phyloP scores from a whole-genome alignment of 2,113 vertebrate genomes.

The Saguinus midas region DNA sequence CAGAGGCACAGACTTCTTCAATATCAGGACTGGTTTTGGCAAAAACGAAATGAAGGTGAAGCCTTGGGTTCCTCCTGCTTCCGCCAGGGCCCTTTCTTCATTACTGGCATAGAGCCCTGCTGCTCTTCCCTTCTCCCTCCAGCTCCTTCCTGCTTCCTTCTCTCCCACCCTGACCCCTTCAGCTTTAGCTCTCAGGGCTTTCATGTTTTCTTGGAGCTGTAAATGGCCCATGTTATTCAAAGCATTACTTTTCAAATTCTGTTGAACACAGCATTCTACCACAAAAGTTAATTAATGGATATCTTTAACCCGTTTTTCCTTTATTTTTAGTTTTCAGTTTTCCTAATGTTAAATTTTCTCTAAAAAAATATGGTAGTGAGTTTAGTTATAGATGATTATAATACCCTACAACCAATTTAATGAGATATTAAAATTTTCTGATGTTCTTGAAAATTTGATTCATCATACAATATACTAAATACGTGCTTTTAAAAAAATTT shows the following conservation, averaged over 20 bases:
- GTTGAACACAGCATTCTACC: background rate
- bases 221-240: background rate
- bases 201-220: background rate
- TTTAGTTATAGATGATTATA: background rate
- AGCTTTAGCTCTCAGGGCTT: background rate
- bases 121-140: background rate
- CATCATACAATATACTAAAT: background rate
- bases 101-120: background rate
- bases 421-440: background rate
- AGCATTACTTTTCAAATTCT: background rate
- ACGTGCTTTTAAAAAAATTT: background rate
- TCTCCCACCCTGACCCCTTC: background rate
- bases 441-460: background rate
- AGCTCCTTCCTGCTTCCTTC: background rate
- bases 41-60: background rate
- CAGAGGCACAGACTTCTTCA: background rate
- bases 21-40: background rate
- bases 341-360: background rate
- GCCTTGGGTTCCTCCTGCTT: fast-evolving
- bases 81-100: background rate
- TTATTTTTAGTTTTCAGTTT: background rate
- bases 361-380: background rate
- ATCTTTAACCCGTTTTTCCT: background rate
- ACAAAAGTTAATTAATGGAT: background rate
- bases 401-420: background rate